phyloP scores from a whole-genome alignment of 2,113 vertebrate genomes.

The Pongo abelii region DNA sequence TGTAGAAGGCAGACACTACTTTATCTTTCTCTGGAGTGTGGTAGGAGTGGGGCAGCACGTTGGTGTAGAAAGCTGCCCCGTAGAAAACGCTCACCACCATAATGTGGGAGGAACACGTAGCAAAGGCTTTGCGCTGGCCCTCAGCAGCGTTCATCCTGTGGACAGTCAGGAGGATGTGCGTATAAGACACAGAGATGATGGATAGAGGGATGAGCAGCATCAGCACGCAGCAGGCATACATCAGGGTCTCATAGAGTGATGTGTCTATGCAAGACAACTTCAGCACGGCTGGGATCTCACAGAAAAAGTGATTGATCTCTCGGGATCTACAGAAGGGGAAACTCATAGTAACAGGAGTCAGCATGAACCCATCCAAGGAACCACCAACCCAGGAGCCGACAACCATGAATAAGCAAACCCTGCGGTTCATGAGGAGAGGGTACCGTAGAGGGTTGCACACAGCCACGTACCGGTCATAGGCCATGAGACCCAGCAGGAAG shows the following conservation, averaged over 20 bases:
- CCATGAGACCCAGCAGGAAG: slow-evolving; percentile 66
- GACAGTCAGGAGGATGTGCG: slow-evolving; percentile 32
- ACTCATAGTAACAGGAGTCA: slow-evolving; percentile 52
- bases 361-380: slow-evolving; percentile 63
- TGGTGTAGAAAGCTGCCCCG: slow-evolving; percentile 61
- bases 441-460: slow-evolving; percentile 58
- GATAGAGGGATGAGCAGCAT: slow-evolving; percentile 56
- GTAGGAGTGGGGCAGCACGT: slow-evolving; percentile 59
- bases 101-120: slow-evolving; percentile 59
- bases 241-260: slow-evolving; percentile 42
- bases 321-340: slow-evolving; percentile 53
- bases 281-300: slow-evolving; percentile 45
- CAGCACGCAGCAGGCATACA: slow-evolving; percentile 47
- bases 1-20: slow-evolving; percentile 60
- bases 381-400: slow-evolving; percentile 52
- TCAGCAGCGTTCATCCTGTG: slow-evolving; percentile 42
- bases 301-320: slow-evolving; percentile 65
- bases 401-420: slow-evolving; percentile 40
- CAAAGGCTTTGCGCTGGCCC: slow-evolving; percentile 39
- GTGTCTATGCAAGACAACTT: slow-evolving; percentile 48
- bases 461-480: slow-evolving; percentile 55
- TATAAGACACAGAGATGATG: slow-evolving; percentile 49
- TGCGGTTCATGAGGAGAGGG: slow-evolving; percentile 51
- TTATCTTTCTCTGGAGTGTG: slow-evolving; percentile 63
- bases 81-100: slow-evolving; percentile 60